These are phyloP conservation scores for Ischnus inquisitorius DNA, from an alignment of 2,888 invertebrate genomes.

Conservation along the genomic window DNA sequence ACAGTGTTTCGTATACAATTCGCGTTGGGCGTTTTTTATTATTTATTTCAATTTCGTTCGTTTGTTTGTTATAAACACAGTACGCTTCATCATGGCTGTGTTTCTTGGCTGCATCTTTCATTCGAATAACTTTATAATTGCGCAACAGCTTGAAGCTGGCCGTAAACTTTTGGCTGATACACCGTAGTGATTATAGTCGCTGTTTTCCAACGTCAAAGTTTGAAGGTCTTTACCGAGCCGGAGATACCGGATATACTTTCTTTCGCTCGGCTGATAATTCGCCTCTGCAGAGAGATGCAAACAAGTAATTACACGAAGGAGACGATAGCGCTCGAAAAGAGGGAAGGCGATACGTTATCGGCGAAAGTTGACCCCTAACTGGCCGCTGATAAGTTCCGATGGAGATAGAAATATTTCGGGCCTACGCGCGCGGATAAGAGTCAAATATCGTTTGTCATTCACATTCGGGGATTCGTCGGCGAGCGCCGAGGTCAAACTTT, in stretches of 20 bases:
- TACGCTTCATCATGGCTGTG: neutral
- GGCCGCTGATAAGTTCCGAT: neutral
- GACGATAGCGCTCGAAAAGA: neutral
- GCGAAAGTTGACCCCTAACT: conserved; percentile 11
- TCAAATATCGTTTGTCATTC: conserved; percentile 34
- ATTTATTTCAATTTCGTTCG: neutral
- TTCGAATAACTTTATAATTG: conserved; percentile 41
- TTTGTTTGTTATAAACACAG: neutral
- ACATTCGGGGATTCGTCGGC: conserved; percentile 4
- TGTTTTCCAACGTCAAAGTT: conserved; percentile 42
- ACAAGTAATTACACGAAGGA: conserved; percentile 9
- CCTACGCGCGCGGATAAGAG: neutral
- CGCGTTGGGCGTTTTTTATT: neutral
- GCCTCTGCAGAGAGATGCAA: neutral
- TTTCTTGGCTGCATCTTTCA: neutral
- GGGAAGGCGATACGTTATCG: neutral
- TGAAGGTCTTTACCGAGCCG: conserved; percentile 16
- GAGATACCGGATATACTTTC: conserved; percentile 4
- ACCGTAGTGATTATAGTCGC: conserved; percentile 29
- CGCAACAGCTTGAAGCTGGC: conserved; percentile 37
- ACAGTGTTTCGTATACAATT: conserved; percentile 2
- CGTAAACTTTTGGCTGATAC: conserved; percentile 49
- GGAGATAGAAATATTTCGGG: neutral
- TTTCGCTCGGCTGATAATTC: neutral
- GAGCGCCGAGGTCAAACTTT: conserved; percentile 42